Percentiles rank a stretch among this genome's conserved stretches.
Conservation (phyloP, 2,888 invertebrate species). For the Luffia ferchaultella region DNA sequence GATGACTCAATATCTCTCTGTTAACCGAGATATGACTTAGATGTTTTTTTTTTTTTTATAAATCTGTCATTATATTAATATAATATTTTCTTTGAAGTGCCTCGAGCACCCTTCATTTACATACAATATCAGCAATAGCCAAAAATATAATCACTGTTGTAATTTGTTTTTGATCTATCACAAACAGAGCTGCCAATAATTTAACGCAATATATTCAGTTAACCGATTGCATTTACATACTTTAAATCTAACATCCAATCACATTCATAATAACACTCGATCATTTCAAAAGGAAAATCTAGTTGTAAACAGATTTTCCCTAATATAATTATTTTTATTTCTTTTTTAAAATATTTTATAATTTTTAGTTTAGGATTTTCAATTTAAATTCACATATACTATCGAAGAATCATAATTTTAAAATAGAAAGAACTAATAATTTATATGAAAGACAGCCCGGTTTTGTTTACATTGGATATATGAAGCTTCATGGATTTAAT, state of each 20-base stretch:
- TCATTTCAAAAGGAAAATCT: too few relatives aligned
- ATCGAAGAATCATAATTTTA: not conserved
- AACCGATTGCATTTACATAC: not conserved
- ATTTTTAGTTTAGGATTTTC: too few relatives aligned
- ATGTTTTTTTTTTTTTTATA: too few relatives aligned
- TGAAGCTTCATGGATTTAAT: not conserved
- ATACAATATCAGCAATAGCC: not conserved
- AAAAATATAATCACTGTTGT: not conserved
- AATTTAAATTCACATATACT: not conserved
- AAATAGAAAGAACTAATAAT: not conserved
- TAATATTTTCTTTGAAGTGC: not conserved
- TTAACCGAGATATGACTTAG: conserved; percentile 60
- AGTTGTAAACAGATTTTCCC: not conserved
- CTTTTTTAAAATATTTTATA: not conserved
- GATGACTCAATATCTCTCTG: conserved; percentile 35
- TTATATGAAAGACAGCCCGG: too few relatives aligned
- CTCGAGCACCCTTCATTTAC: not conserved
- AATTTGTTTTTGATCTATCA: not conserved
- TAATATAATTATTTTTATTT: not conserved
- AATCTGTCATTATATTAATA: not conserved
- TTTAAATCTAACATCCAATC: too few relatives aligned
- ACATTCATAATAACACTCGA: too few relatives aligned
- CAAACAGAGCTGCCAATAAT: not conserved
- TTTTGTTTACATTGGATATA: too few relatives aligned
- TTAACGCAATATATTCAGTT: not conserved